phyloP scores from a whole-genome alignment of 2,113 vertebrate genomes.

The Crotalus tigris region DNA sequence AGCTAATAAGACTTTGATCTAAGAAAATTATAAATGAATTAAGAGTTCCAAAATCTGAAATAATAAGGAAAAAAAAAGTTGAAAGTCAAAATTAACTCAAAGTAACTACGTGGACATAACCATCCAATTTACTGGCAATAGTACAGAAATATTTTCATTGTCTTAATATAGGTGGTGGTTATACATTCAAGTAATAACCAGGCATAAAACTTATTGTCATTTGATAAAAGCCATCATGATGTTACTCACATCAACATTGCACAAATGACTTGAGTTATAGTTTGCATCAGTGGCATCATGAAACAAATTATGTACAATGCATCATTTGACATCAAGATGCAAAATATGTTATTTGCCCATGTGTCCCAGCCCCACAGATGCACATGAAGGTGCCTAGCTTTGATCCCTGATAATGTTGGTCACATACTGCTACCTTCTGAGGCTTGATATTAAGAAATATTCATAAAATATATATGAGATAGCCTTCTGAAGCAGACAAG shows the following conservation, averaged over 20 bases:
- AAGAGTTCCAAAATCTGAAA: background rate
- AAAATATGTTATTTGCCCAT: background rate
- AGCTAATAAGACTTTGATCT: background rate
- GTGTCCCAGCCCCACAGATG: background rate
- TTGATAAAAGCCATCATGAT: background rate
- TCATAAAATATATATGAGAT: background rate
- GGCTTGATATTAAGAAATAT: background rate
- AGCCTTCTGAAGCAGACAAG: background rate
- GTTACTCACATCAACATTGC: background rate
- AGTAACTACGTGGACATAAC: background rate
- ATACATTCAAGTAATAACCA: background rate
- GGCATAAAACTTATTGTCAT: background rate
- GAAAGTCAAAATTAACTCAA: background rate
- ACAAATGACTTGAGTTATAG: background rate
- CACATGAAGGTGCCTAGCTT: background rate
- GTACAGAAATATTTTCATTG: background rate
- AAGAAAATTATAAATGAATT: background rate
- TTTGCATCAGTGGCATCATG: background rate
- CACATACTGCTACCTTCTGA: background rate
- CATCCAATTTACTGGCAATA: background rate
- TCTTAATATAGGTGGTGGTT: background rate
- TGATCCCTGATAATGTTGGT: background rate
- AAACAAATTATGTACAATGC: background rate
- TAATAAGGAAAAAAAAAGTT: background rate
- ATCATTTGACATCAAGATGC: background rate